Evolutionary conservation across 2,113 vertebrate genomes (phyloP).

Genomic region (Malurus melanocephalus): DNA sequence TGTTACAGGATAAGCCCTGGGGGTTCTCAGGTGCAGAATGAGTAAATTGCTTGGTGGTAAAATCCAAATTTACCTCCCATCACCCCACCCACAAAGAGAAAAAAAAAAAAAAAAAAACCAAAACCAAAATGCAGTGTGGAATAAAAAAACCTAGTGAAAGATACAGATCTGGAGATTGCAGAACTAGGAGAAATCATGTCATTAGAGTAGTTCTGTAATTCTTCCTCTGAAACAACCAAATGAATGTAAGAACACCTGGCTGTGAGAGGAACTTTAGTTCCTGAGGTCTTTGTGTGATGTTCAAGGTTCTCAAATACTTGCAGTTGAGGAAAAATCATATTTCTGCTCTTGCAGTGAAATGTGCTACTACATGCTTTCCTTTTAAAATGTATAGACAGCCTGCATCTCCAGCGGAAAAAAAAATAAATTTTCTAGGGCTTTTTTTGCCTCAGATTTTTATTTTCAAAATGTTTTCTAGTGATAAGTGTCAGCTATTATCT

Average conservation of each 20-base stretch:
- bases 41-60: neutral
- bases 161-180: neutral
- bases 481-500: neutral
- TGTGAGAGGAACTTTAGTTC: neutral
- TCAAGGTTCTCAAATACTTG: neutral
- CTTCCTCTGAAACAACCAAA: neutral
- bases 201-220: neutral
- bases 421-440: too few species aligned
- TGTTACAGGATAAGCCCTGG: neutral
- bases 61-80: conserved; percentile 6
- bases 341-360: neutral
- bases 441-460: too few species aligned
- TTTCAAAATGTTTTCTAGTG: neutral
- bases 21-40: conserved; percentile 18
- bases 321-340: neutral
- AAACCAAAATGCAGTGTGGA: neutral
- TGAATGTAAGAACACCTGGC: neutral
- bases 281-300: neutral
- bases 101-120: neutral
- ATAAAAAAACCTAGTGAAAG: neutral
- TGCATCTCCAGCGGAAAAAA: neutral
- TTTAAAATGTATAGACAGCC: neutral
- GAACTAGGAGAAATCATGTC: neutral
- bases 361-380: neutral
- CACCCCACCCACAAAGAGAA: neutral